Conservation (phyloP, 2,797 vertebrate species). For the Arnoldichthys spilopterus region DNA sequence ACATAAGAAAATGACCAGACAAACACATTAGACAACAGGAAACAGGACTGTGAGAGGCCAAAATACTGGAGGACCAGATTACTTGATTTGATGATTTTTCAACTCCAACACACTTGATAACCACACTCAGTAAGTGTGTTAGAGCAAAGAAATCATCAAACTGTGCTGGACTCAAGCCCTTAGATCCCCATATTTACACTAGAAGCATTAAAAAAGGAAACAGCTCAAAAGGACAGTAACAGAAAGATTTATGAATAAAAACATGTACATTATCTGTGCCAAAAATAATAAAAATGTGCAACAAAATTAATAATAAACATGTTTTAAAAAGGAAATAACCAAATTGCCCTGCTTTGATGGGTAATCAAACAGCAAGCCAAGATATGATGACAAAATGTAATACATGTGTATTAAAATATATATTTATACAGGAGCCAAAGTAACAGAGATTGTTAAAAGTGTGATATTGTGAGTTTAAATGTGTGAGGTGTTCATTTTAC, state of each 20-base stretch:
- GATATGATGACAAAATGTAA: not conserved
- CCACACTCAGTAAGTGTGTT: not conserved
- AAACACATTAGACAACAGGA: slow-evolving; percentile 30
- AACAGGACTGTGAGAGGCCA: not conserved
- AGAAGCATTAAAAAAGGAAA: not conserved
- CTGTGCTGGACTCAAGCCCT: not conserved
- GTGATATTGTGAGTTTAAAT: not conserved
- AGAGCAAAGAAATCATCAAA: not conserved
- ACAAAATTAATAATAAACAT: not conserved
- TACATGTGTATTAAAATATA: not conserved
- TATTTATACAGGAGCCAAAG: not conserved
- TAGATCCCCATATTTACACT: not conserved
- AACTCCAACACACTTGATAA: not conserved
- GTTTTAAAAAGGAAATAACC: not conserved
- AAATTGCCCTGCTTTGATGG: not conserved
- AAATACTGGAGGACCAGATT: not conserved
- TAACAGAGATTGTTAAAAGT: not conserved
- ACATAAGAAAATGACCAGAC: slow-evolving; percentile 14
- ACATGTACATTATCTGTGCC: not conserved
- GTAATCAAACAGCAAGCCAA: not conserved
- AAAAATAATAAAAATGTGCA: not conserved
- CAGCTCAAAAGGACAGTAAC: not conserved
- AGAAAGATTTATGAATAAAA: not conserved
- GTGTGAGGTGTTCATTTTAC: too few species aligned
- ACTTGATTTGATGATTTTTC: not conserved